Evolutionary conservation across 1,140 invertebrate genomes (phyloP), one percentile per base, ranked within the genome.

Genomic region (Thaumatotibia leucotreta): DNA sequence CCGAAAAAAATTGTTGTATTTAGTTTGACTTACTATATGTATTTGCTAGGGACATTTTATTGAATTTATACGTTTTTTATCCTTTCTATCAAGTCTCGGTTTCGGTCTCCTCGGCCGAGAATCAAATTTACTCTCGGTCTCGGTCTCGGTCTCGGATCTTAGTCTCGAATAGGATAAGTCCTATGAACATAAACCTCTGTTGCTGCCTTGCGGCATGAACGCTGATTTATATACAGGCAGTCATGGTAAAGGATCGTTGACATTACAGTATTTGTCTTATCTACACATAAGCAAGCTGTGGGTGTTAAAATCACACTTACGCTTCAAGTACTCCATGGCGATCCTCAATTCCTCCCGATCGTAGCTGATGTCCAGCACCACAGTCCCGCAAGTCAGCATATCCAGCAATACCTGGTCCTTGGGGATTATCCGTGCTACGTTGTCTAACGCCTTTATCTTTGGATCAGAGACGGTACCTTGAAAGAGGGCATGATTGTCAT

Each of bases 181-280:
- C n/a, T n/a, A n/a, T n/a, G n/a, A 80, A 86, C 23, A 85, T 90
- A 24, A 92, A 92, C 58, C 70, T 92, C 45, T 83, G 87, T 63
- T 84, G 86, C 52, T 91, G 84, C 70, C 71, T 91, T 4, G 67
- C 76, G 14, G 84, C 81, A 6, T 91, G 89, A 49, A 90, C 85
- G 1, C 52, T 88, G 4, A 91, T 90, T 49, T 89, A 91, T 33
- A 81, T 91, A 52, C 80, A 91, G 65, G 89, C 89, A 65, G 77
- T 88, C 27, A 77, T 86, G 87, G 91, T 91, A 75, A 79, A 74
- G n/a, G n/a, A n/a, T n/a, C n/a, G n/a, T n/a, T n/a, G n/a, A n/a
- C n/a, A n/a, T n/a, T n/a, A n/a, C n/a, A n/a, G n/a, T n/a, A n/a
- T n/a, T n/a, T n/a, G n/a, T n/a, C n/a, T n/a, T n/a, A n/a, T n/a